Conservation (phyloP, 2,113 vertebrate genomes). For the Stigmatopora argus region DNA sequence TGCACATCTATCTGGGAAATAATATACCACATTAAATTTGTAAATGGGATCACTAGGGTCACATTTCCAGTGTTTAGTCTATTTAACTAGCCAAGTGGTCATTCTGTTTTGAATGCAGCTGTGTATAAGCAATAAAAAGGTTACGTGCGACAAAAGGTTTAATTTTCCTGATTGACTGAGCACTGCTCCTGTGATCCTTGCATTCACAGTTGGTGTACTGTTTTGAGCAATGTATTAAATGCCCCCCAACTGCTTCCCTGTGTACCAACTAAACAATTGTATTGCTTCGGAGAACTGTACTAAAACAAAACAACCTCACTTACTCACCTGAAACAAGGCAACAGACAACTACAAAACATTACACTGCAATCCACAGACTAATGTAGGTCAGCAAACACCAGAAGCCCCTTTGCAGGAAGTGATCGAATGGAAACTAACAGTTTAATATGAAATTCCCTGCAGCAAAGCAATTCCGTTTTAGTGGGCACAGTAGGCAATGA, state of each 20-base stretch:
- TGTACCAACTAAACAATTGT: neutral
- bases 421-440: slow-evolving; percentile 48
- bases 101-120: neutral
- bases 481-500: slow-evolving; percentile 42
- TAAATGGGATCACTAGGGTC: too few species aligned
- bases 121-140: neutral
- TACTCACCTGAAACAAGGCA: neutral
- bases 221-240: neutral
- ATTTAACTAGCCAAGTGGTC: too few species aligned
- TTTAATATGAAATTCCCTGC: slow-evolving; percentile 31
- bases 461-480: slow-evolving; percentile 33
- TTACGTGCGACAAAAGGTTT: neutral
- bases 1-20: too few species aligned
- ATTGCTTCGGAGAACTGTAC: neutral
- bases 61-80: too few species aligned
- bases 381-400: neutral
- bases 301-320: neutral
- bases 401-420: neutral
- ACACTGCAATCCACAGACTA: neutral
- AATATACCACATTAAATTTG: too few species aligned
- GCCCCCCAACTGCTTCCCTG: neutral
- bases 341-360: neutral
- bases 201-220: neutral
- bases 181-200: neutral
- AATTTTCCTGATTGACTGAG: neutral